Percentiles rank a stretch among this genome's conserved stretches.
These are phyloP conservation scores for Neodiprion lecontei DNA, from an alignment of 1,140 invertebrate species.

Conservation along the genomic window DNA sequence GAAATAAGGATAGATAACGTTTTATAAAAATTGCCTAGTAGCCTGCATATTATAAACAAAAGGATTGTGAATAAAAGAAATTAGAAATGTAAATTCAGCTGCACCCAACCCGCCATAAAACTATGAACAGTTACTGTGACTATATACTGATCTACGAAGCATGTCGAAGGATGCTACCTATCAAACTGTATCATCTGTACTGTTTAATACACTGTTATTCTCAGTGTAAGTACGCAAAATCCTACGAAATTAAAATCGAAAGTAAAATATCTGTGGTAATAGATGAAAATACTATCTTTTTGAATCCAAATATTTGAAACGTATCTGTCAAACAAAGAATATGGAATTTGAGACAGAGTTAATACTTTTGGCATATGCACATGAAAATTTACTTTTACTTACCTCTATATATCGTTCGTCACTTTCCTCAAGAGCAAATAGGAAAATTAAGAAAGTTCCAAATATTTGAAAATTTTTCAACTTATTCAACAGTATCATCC, in stretches of 20 bases:
- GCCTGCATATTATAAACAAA: constrained; percentile 17
- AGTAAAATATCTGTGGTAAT: neutral
- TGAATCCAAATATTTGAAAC: too few relatives aligned
- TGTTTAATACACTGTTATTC: constrained; percentile 30
- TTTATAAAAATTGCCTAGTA: constrained; percentile 14
- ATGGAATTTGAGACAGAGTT: too few relatives aligned
- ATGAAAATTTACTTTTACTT: constrained; percentile 20
- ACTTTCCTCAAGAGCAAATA: neutral
- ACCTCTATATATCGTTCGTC: constrained; percentile 47
- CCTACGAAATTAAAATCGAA: neutral
- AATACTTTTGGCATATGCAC: too few relatives aligned
- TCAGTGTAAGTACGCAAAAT: neutral
- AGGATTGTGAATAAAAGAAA: neutral
- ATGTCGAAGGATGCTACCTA: constrained; percentile 26
- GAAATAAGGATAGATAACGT: neutral
- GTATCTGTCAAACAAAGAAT: too few relatives aligned
- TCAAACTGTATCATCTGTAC: constrained; percentile 40
- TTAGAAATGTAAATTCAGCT: constrained; percentile 33
- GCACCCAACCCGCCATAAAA: constrained; percentile 25
- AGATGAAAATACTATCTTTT: too few relatives aligned
- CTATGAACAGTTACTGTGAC: constrained; percentile 25
- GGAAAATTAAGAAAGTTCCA: neutral
- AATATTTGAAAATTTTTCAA: too few relatives aligned
- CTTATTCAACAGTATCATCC: neutral
- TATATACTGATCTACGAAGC: constrained; percentile 24